Evolutionary conservation across 1,140 invertebrate species (phyloP), one percentile per base, ranked within the genome.

Genomic region (Zaprionus africanus): DNA sequence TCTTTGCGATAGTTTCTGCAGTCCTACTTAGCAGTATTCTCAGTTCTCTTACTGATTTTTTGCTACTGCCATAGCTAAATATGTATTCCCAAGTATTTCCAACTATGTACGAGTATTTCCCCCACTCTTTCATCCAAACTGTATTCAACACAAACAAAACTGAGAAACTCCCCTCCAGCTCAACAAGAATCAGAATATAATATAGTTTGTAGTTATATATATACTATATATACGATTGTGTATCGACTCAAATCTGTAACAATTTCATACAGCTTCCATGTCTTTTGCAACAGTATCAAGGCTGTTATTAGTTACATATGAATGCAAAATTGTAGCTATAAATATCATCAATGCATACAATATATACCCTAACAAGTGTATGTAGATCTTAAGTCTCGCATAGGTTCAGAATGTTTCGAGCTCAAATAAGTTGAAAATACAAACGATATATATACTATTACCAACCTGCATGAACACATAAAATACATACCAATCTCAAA

Each of bases 261-360:
- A 88, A 78, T 84, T 88, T 87, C 84, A 81, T 84, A 84, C 78
- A 90, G 85, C 84, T 88, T 88, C 84, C 84, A 88, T 88, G 85
- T 88, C 78, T 88, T 81, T 88, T 81, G 84, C 84, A 88, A 88
- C 84, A 88, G 84, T 88, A 90, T 88, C 85, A 78, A 78, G 84
- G 84, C 84, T 87, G 84, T 87, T 90, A 87, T 76, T 87, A 87
- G 84, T 81, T 88, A 84, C 84, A 86, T 85, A 86, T 79, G 68
- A 62, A 64, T 64, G 66, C 53, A 61, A 54, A 74, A 24, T 51
- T 82, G 81, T 86, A 87, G 77, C 78, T 79, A 74, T 67, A 78
- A 56, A 65, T 54, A 54, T 31, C 13, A 6, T 41, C 13, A 2
- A 2, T 6, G n/a, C 13, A 41, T 41, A 41, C 15, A 34, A 34